Conservation (phyloP, 2,888 invertebrate genomes). For the Malacosoma neustria region DNA sequence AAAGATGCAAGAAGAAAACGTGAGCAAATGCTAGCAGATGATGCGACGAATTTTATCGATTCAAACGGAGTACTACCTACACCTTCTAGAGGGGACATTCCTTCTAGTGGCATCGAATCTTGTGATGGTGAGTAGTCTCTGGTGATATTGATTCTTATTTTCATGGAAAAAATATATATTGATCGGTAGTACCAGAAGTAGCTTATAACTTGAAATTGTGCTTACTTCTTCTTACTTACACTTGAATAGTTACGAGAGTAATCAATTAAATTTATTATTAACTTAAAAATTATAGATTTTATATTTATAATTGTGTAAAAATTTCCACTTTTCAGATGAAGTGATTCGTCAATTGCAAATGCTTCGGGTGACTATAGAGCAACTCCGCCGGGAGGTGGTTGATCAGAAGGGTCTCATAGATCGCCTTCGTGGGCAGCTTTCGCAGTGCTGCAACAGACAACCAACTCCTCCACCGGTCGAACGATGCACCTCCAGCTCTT, state of each 20-base stretch:
- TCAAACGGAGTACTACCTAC: conserved; percentile 30
- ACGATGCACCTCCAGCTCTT: conserved; percentile 74
- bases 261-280: too few species aligned
- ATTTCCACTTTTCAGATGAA: conserved; percentile 40
- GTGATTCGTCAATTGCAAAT: conserved; percentile 51
- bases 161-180: too few species aligned
- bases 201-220: too few species aligned
- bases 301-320: too few species aligned
- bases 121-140: conserved; percentile 48
- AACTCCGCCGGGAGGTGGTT: conserved; percentile 81
- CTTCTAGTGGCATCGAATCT: conserved; percentile 53
- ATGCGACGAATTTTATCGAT: conserved; percentile 35
- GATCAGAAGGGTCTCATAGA: conserved; percentile 82
- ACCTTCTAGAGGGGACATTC: conserved; percentile 55
- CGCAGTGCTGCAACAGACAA: conserved; percentile 82
- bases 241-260: too few species aligned
- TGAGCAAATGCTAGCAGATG: conserved; percentile 58
- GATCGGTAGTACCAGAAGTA: too few species aligned
- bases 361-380: conserved; percentile 47
- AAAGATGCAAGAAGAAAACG: conserved; percentile 44
- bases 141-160: too few species aligned
- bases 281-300: too few species aligned
- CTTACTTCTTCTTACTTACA: too few species aligned
- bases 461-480: conserved; percentile 39
- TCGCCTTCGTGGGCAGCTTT: conserved; percentile 80